Base-by-base conservation (phyloP, 2,113 vertebrate genomes). In the Pitta sordida region DNA sequence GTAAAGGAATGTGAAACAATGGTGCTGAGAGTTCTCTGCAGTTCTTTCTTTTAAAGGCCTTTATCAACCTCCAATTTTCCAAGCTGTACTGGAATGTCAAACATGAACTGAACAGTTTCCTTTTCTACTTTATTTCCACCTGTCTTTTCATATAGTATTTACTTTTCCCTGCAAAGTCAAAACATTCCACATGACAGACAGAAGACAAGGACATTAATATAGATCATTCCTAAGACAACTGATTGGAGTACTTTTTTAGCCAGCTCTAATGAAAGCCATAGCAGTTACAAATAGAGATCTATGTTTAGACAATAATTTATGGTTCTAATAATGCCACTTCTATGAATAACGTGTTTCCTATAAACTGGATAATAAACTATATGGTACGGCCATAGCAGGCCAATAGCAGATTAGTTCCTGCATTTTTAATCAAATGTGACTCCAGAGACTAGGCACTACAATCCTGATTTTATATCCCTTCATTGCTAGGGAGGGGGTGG, bases 341-440 rank as follows among this genome's bases (percentile, higher is more conserved):
- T 88, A 95, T 93, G 95, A 96, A 90, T 91, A 95, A 36, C 59
- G 81, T 91, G 44, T 94, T 97, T 94, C 91, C 92, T 96, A 95
- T 90, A 93, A 95, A 91, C 51, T 65, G 64, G 68, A 89, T 94
- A 94, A 95, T 97, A 96, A 96, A 95, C 52, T 85, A 63, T 91
- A 88, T 29, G 17, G 37, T 93, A 89, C 87, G 84, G 90, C 74
- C 77, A 64, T 51, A 76, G 58, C 44, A 88, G 86, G 30, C 49
- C n/a, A 21, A 71, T 46, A 55, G 60, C 64, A 89, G 53, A 83
- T 63, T 86, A 75, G 71, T 86, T 90, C 62, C 90, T 95, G 78
- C 51, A 93, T 90, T 96, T 97, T 96, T 91, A 90, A 97, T 96
- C 71, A 93, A 92, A 95, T 77, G 43, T 79, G 60, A 23, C 83